These are phyloP conservation scores for Enteromius mattozi DNA, from an alignment of 2,797 vertebrate genomes.

Conservation along the genomic window DNA sequence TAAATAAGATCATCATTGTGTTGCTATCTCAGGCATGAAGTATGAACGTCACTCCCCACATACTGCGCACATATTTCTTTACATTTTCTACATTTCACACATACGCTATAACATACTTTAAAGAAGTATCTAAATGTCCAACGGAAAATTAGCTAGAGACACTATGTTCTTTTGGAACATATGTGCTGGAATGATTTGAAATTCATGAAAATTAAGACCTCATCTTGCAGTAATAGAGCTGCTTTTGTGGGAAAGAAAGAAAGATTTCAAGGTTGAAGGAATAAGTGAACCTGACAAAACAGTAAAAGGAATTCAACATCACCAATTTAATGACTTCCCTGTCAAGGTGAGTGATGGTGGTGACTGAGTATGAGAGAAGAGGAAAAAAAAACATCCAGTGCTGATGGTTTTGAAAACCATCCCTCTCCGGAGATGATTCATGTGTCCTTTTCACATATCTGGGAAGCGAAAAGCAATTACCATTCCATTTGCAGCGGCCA, in stretches of 20 bases:
- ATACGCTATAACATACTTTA: conserved; percentile 20
- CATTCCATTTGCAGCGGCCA: conserved; percentile 59
- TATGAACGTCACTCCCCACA: conserved; percentile 46
- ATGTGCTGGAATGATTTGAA: conserved; percentile 42
- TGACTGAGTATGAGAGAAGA: conserved; percentile 62
- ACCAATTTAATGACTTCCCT: conserved; percentile 65
- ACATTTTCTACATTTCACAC: conserved; percentile 40
- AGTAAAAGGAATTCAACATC: conserved; percentile 65
- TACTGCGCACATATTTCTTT: conserved; percentile 42
- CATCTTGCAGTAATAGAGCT: conserved; percentile 48
- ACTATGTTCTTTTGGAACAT: conserved; percentile 30
- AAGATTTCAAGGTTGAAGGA: conserved; percentile 61
- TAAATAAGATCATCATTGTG: conserved; percentile 52
- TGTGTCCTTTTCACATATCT: conserved; percentile 63
- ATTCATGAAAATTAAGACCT: conserved; percentile 60
- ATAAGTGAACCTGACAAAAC: conserved; percentile 65
- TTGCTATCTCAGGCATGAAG: conserved; percentile 52
- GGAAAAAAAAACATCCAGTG: conserved; percentile 50
- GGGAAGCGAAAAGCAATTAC: conserved; percentile 60
- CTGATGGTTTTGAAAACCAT: conserved; percentile 63
- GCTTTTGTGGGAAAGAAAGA: conserved; percentile 44
- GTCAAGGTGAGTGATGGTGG: conserved; percentile 67
- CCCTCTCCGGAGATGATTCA: conserved; percentile 64
- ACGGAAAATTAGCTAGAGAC: conserved; percentile 27
- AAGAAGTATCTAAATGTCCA: conserved; percentile 30